These are phyloP conservation scores for Passer montanus DNA, from an alignment of 2,113 vertebrate genomes.

Conservation along the genomic window DNA sequence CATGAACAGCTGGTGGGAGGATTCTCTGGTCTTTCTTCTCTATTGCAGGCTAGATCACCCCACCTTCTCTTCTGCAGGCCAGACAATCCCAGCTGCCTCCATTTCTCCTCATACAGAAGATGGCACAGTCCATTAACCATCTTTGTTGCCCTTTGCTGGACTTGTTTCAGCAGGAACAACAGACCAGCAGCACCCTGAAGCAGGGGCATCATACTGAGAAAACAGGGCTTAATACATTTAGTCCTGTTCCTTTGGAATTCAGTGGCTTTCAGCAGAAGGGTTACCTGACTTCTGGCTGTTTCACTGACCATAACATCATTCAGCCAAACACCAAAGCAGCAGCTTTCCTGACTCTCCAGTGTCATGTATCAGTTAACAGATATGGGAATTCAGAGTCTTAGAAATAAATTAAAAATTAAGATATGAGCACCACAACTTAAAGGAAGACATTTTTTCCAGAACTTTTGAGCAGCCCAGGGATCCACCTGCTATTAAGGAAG, in stretches of 20 bases:
- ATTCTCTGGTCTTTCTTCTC: background rate
- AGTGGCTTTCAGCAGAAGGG: background rate
- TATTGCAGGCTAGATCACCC: background rate
- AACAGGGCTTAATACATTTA: background rate
- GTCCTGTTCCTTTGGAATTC: background rate
- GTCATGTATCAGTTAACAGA: background rate
- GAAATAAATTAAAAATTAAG: background rate
- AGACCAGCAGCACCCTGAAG: background rate
- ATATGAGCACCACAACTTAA: background rate
- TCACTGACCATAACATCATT: background rate
- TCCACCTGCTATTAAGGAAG: background rate
- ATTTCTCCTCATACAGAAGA: background rate
- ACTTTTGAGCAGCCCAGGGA: background rate
- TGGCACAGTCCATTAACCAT: background rate
- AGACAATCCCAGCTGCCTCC: background rate
- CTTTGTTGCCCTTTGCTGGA: background rate
- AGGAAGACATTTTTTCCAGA: background rate
- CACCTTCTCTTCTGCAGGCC: background rate
- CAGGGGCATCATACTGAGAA: background rate
- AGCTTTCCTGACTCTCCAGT: background rate
- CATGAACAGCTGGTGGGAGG: background rate
- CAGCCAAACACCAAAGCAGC: background rate
- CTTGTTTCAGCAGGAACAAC: background rate
- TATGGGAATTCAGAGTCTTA: background rate
- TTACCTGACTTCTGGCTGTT: background rate